Base-by-base conservation (phyloP, 2,113 vertebrate species). In the Calyptommatus sinebrachiatus region DNA sequence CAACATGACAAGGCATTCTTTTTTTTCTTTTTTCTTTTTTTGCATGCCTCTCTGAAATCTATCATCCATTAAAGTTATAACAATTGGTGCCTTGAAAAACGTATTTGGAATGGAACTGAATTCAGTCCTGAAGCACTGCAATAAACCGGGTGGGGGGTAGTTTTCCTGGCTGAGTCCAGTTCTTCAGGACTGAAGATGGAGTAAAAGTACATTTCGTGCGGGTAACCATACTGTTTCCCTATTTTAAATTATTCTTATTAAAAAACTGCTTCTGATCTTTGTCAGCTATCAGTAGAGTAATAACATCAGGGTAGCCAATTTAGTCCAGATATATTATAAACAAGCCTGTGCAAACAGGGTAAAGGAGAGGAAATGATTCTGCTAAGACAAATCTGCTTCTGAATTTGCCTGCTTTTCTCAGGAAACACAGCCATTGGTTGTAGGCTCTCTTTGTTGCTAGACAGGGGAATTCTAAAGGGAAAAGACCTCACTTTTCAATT, bases 31-130 rank as follows among this genome's bases (percentile, higher is more conserved):
- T 5, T 41, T 41, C 5, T 1, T 80, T 82, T 61, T 82, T 48
- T 65, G 71, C 60, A 80, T 26, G 77, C 5, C 24, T 28, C 31
- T 75, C 83, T 82, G n/a, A 65, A 79, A 9, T 31, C 78, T 81
- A 66, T 71, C 66, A 82, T 45, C 84, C 71, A 74, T 28, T 68
- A 70, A 28, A 83, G 74, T 10, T 77, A 75, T 80, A 80, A 24
- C 12, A 78, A 69, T 29, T 76, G 68, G 65, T 70, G 60, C 76
- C 79, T 74, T 71, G 78, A 73, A 84, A 85, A 80, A 7, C 46
- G 9, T 77, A 70, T 16, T 85, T n/a, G 77, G 73, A 82, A 67
- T 79, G 69, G 79, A 83, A 62, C 31, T 45, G 71, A 79, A 31
- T 69, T 62, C 26, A 31, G 41, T 9, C n/a, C 68, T 81, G 67